Conservation (phyloP, 2,113 vertebrate genomes). For the Clupea harengus region DNA sequence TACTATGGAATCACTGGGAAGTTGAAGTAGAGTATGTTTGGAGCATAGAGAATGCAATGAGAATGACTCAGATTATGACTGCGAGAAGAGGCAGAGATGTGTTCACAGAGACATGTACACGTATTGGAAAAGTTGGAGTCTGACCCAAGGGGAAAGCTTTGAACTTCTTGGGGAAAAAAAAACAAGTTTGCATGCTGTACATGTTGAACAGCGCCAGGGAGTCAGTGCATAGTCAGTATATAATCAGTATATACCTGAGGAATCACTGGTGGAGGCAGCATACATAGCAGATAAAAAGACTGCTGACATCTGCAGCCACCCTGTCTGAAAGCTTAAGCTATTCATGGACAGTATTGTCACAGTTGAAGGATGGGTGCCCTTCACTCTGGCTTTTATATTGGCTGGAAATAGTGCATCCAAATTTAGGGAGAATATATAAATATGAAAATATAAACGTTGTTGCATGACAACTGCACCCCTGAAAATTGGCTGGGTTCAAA, state of each 20-base stretch:
- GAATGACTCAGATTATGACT: neutral
- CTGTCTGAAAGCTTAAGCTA: neutral
- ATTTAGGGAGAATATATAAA: neutral
- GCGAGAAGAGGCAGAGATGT: neutral
- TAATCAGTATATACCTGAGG: neutral
- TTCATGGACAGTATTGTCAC: neutral
- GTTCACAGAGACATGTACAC: neutral
- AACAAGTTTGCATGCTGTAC: neutral
- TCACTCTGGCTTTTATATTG: neutral
- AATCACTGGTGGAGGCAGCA: neutral
- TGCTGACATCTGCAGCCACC: neutral
- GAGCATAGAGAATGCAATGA: neutral
- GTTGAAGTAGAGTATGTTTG: neutral
- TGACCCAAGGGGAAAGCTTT: neutral
- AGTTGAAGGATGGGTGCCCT: neutral
- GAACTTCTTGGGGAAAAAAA: neutral
- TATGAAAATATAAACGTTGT: too few species aligned
- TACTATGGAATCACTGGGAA: too few species aligned
- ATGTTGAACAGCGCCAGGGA: neutral
- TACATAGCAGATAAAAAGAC: neutral
- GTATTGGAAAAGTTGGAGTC: neutral
- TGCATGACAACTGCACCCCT: too few species aligned
- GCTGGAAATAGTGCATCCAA: neutral
- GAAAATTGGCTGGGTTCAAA: too few species aligned
- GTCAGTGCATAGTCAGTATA: neutral